Evolutionary conservation across 2,113 vertebrate genomes (phyloP).

Genomic region (Talpa occidentalis): DNA sequence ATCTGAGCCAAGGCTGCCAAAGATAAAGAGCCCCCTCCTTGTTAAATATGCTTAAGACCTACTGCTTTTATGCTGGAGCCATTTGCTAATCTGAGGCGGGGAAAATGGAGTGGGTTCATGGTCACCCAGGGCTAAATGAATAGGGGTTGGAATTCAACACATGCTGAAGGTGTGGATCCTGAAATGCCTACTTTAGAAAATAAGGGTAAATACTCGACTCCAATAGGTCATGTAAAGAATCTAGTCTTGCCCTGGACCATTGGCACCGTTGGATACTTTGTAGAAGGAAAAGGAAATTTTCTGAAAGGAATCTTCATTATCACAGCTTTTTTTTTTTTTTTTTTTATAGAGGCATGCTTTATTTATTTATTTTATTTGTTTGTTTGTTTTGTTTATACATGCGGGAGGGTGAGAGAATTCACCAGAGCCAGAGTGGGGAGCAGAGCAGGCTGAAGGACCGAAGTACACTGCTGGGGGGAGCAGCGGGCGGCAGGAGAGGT

Average conservation of each 20-base stretch:
- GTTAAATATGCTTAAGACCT: background rate
- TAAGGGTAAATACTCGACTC: background rate
- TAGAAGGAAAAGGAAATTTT: slow-evolving; percentile 34
- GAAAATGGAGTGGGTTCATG: background rate
- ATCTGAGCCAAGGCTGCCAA: background rate
- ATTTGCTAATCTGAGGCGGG: background rate
- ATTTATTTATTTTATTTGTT: no score
- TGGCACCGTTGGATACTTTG: background rate
- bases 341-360: no score
- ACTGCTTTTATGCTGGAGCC: background rate
- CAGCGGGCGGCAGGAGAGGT: no score
- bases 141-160: background rate
- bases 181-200: background rate
- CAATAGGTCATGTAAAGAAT: background rate
- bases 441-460: no score
- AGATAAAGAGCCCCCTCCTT: background rate
- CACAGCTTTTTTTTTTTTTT: background rate
- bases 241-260: background rate
- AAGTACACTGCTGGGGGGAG: no score
- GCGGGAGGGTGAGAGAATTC: no score
- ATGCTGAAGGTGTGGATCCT: background rate
- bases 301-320: background rate
- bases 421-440: no score
- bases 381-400: no score
- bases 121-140: background rate